Percentiles rank a stretch among this genome's conserved stretches.
These are phyloP conservation scores for Ormyrus labotus DNA, from an alignment of 2,888 invertebrate species.

Conservation along the genomic window DNA sequence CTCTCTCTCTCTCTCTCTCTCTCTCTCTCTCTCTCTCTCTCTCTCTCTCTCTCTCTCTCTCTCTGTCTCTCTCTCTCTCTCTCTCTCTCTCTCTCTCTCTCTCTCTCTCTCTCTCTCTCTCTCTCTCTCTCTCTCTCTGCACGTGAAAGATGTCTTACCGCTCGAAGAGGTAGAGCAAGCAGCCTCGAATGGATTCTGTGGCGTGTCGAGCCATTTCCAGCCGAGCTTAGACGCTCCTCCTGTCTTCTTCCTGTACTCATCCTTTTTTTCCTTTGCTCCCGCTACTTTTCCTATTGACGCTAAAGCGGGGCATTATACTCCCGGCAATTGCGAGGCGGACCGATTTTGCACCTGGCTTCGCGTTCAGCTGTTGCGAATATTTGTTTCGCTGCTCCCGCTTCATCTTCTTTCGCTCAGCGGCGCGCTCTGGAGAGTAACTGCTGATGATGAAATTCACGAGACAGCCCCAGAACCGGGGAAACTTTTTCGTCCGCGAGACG, in stretches of 20 bases:
- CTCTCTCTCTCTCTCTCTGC: conserved; percentile 28
- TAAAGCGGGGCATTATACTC: too few relatives aligned
- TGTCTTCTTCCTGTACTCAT: conserved; percentile 1
- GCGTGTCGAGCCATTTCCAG: conserved; percentile 58
- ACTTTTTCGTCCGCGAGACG: too few relatives aligned
- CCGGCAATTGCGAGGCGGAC: too few relatives aligned
- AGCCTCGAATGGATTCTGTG: conserved; percentile 62
- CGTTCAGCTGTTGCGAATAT: too few relatives aligned
- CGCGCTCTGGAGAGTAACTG: too few relatives aligned
- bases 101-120: conserved; percentile 13
- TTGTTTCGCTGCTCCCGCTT: too few relatives aligned
- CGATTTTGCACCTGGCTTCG: too few relatives aligned
- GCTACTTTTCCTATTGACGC: too few relatives aligned
- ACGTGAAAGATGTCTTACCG: conserved; percentile 17
- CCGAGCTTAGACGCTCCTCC: conserved; percentile 36
- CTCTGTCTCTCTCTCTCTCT: conserved; percentile 34
- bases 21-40: conserved; percentile 31
- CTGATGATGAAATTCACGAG: too few relatives aligned
- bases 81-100: conserved; percentile 52
- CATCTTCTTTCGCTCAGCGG: too few relatives aligned
- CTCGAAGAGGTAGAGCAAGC: conserved; percentile 47
- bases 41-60: conserved; percentile 29
- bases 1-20: conserved; percentile 31
- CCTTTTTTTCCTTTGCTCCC: too few relatives aligned
- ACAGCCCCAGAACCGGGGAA: too few relatives aligned